phyloP scores from a whole-genome alignment of 2,888 invertebrate genomes.

The Ptychoptera contaminata region DNA sequence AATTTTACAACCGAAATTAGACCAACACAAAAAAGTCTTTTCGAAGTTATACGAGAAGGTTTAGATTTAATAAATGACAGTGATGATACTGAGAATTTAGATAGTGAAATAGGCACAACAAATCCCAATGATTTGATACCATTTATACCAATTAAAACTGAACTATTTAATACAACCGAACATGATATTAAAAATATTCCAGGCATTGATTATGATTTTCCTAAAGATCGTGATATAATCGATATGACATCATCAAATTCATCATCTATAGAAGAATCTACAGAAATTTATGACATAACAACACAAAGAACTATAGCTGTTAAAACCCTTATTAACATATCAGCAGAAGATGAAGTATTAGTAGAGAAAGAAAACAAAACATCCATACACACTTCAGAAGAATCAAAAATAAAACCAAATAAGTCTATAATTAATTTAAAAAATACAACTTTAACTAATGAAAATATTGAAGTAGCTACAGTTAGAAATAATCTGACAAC shows the following conservation, averaged over 20 bases:
- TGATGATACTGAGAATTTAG: constrained; percentile 5
- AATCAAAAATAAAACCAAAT: too few relatives aligned
- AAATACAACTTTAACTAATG: background rate
- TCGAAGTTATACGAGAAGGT: constrained; percentile 25
- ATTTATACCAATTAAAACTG: background rate
- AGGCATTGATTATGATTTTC: too few relatives aligned
- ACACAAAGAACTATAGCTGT: background rate
- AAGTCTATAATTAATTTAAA: too few relatives aligned
- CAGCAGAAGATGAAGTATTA: constrained; percentile 2
- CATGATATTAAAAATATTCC: background rate
- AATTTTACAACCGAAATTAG: too few relatives aligned
- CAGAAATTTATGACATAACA: background rate
- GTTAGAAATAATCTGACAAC: background rate
- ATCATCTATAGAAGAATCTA: background rate
- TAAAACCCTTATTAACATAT: background rate
- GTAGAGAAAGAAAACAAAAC: too few relatives aligned
- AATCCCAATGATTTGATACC: background rate
- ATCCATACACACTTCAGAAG: too few relatives aligned
- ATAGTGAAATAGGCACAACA: background rate
- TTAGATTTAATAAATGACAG: constrained; percentile 26
- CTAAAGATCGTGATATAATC: too few relatives aligned
- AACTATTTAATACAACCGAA: background rate
- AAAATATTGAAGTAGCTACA: background rate
- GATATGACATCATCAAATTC: background rate
- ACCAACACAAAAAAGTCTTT: constrained; percentile 21